These are phyloP conservation scores for Theocolax elegans DNA, from an alignment of 1,140 invertebrate genomes.

Conservation along the genomic window DNA sequence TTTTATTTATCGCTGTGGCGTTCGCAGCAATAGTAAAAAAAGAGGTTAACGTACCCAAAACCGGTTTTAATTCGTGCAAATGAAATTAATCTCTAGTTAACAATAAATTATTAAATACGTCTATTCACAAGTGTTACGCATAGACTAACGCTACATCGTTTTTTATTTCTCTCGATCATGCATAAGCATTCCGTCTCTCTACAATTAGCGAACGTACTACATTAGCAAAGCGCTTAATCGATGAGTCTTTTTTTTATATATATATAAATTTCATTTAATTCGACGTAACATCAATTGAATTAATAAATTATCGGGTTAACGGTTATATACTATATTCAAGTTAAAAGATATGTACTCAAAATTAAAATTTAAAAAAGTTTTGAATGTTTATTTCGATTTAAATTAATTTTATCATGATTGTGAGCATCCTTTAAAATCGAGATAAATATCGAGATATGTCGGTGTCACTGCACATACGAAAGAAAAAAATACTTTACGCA, in stretches of 20 bases:
- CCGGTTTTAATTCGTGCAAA: slow-evolving; percentile 52
- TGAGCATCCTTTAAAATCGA: no score
- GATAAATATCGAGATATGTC: no score
- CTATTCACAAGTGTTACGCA: slow-evolving; percentile 65
- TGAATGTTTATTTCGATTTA: no score
- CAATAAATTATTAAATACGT: slow-evolving; percentile 67
- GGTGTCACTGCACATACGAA: no score
- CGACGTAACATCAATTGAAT: no score
- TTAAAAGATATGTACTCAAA: no score
- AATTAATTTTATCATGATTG: no score
- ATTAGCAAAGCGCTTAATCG: slow-evolving; percentile 27
- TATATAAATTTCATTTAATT: no score
- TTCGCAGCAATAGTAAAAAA: slow-evolving; percentile 49
- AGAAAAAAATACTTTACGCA: slow-evolving; percentile 8
- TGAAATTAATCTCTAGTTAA: slow-evolving; percentile 60
- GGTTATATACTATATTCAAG: no score
- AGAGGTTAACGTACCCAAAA: slow-evolving; percentile 54
- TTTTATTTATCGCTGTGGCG: slow-evolving; percentile 12
- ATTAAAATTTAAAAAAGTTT: no score
- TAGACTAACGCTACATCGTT: slow-evolving; percentile 49
- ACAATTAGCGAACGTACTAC: slow-evolving; percentile 13
- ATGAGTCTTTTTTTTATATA: no score
- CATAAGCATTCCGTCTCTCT: slow-evolving; percentile 15
- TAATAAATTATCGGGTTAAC: no score
- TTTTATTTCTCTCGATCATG: slow-evolving; percentile 1